Conservation (phyloP, 2,797 vertebrate species). For the Aselliscus stoliczkanus region DNA sequence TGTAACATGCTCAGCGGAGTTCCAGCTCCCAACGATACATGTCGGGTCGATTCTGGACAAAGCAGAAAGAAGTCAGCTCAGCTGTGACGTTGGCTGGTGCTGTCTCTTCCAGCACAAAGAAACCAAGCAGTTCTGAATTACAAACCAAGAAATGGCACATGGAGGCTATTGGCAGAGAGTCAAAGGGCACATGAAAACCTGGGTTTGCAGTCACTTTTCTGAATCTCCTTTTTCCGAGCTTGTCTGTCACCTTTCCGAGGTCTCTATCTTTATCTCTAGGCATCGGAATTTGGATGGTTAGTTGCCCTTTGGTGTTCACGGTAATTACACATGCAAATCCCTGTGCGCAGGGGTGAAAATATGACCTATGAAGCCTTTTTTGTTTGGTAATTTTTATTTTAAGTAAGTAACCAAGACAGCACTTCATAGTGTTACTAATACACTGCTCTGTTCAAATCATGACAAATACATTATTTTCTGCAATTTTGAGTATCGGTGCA, state of each 20-base stretch:
- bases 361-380: slow-evolving; percentile 46
- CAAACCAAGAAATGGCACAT: neutral
- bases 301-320: slow-evolving; percentile 25
- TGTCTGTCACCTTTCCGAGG: slow-evolving; percentile 50
- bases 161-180: neutral
- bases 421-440: slow-evolving; percentile 71
- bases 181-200: neutral
- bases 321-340: slow-evolving; percentile 69
- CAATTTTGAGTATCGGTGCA: slow-evolving; percentile 61
- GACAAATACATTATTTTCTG: slow-evolving; percentile 57
- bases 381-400: slow-evolving; percentile 64
- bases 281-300: slow-evolving; percentile 63
- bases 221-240: slow-evolving; percentile 50
- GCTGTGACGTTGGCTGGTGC: neutral
- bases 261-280: slow-evolving; percentile 44
- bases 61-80: slow-evolving; percentile 10
- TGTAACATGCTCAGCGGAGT: slow-evolving; percentile 14
- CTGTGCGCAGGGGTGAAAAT: slow-evolving; percentile 41
- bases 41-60: slow-evolving; percentile 27
- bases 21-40: neutral
- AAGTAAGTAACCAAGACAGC: slow-evolving; percentile 61
- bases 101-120: neutral
- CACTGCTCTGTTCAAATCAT: slow-evolving; percentile 28
- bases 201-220: slow-evolving; percentile 49
- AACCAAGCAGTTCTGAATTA: neutral